These are phyloP conservation scores for Pseudomugil tenellus DNA, from an alignment of 2,797 vertebrate genomes.

Conservation along the genomic window DNA sequence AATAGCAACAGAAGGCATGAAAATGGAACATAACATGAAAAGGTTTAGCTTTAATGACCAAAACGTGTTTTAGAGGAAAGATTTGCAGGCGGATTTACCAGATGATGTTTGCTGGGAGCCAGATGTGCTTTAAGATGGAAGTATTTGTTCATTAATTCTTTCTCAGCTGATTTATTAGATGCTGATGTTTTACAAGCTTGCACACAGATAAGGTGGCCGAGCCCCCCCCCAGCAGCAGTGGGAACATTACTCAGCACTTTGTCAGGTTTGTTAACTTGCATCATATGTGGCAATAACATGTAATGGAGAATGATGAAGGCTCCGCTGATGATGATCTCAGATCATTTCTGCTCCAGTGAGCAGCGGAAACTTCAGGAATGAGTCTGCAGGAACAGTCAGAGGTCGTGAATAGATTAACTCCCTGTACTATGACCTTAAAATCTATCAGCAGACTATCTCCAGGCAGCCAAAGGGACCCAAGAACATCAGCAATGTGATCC, in stretches of 20 bases:
- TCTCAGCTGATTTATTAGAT: conserved; percentile 54
- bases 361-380: not conserved
- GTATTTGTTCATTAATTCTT: conserved; percentile 35
- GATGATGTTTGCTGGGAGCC: too few relatives aligned
- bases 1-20: too few relatives aligned
- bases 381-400: not conserved
- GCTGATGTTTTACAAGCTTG: conserved; percentile 44
- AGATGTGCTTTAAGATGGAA: not conserved
- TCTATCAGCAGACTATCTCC: not conserved
- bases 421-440: conserved; percentile 11
- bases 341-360: not conserved
- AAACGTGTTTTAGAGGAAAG: too few relatives aligned
- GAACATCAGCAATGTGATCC: not conserved
- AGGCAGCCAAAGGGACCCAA: not conserved
- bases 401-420: conserved; percentile 10
- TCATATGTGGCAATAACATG: not conserved
- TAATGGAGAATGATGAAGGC: not conserved
- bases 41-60: too few relatives aligned
- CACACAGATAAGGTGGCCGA: conserved; percentile 37
- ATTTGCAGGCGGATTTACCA: accelerated
- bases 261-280: not conserved
- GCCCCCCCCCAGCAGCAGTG: conserved; percentile 28
- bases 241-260: conserved; percentile 49
- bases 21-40: too few relatives aligned
- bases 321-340: not conserved